Base-by-base conservation (phyloP, 2,888 invertebrate genomes). In the Neelides folsomi region DNA sequence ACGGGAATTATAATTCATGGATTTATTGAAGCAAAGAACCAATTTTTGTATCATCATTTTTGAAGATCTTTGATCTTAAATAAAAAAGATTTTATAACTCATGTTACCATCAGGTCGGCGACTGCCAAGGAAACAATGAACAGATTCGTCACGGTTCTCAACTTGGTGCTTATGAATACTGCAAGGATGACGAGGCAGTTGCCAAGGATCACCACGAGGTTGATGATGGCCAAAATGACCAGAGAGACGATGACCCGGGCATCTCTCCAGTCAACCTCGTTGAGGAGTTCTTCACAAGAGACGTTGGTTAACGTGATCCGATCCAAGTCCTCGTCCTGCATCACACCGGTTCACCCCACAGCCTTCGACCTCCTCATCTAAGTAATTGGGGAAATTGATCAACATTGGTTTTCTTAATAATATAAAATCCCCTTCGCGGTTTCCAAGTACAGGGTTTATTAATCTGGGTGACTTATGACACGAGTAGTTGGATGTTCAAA, bases 101-200 rank as follows among this genome's bases (percentile, higher is more conserved):
- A n/a, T n/a, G n/a, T 27, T 27, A 97, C 90, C 68, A 93, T 76
- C 56, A 97, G 77, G 73, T 97, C 97, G 43, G 95, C 94, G 16
- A 92, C 87, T 0, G 95, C 95, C 67, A 97, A 77, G 44, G 93
- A 94, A 57, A 94, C 90, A 70, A 97, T 94, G 76, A 97, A 93
- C 68, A 90, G 80, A 72, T 97, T 95, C 58, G 94, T 95, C 65
- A 94, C 93, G 63, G 89, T 90, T 62, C 94, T 79, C 63, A 97
- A 77, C 72, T 93, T 93, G 57, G 84, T 84, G 10, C 86, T 86
- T 71, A 86, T 84, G 54, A 56, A 57, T 46, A 52, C 59, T 52
- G 93, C 90, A 49, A 86, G 81, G 67, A 94, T 90, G 65, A 94
- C 93, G 63, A 94, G 78, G 69, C 86, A 83, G 76, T 94, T 94